These are phyloP conservation scores for Onychostruthus taczanowskii DNA, from an alignment of 2,113 vertebrate species.

Conservation along the genomic window DNA sequence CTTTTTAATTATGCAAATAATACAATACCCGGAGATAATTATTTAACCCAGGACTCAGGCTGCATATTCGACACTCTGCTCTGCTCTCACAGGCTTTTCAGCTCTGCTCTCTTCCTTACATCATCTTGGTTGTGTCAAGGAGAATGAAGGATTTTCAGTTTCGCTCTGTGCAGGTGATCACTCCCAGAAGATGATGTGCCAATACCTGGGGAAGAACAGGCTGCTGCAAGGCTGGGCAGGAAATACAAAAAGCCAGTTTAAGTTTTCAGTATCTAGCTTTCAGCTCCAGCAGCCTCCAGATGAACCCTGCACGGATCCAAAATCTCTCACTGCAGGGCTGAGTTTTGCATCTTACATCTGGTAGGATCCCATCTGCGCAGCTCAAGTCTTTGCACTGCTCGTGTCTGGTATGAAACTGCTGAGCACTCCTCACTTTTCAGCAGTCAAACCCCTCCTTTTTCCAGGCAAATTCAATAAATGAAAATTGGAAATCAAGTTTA, in stretches of 20 bases:
- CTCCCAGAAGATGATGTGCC: background rate
- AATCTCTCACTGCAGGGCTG: background rate
- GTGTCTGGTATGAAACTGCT: background rate
- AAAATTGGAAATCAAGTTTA: background rate
- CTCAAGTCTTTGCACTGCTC: background rate
- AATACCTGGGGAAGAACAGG: background rate
- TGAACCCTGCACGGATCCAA: background rate
- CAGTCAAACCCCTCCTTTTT: background rate
- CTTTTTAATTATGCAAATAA: conserved; percentile 71
- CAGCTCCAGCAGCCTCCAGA: background rate
- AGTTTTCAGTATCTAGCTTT: background rate
- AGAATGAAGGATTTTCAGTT: conserved; percentile 57
- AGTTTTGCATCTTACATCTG: background rate
- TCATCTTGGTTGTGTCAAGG: conserved; percentile 43
- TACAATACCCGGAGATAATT: conserved; percentile 60
- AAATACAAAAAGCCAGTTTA: background rate
- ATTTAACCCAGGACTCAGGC: conserved; percentile 51
- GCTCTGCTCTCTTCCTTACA: conserved; percentile 10
- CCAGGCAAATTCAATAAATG: background rate
- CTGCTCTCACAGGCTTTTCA: conserved; percentile 12
- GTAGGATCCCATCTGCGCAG: background rate
- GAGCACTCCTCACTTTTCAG: background rate
- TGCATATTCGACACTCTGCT: background rate
- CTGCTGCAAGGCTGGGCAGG: background rate
- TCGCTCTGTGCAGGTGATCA: background rate